These are phyloP conservation scores for Macrosoma leucophasiata DNA, from an alignment of 2,888 invertebrate genomes.

Conservation along the genomic window DNA sequence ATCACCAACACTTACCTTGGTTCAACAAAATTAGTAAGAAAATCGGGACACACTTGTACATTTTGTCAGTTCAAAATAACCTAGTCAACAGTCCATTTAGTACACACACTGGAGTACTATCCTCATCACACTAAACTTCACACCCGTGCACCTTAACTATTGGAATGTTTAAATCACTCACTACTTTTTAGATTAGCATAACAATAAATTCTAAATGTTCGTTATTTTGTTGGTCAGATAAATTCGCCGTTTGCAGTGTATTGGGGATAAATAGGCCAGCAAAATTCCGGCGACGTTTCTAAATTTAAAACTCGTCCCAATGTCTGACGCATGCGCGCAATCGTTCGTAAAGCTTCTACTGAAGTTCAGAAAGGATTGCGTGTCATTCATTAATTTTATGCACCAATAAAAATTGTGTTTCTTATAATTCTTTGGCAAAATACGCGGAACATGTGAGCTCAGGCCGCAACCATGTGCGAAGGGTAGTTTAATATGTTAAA, in stretches of 20 bases:
- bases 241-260: constrained; percentile 46
- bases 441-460: too few species aligned
- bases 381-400: too few species aligned
- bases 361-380: too few species aligned
- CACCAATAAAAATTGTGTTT: too few species aligned
- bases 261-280: constrained; percentile 62
- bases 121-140: constrained; percentile 32
- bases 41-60: constrained; percentile 39
- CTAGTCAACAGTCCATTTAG: constrained; percentile 18
- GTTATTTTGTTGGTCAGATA: too few species aligned
- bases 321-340: constrained; percentile 64
- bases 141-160: constrained; percentile 3
- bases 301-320: constrained; percentile 62
- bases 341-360: too few species aligned
- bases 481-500: too few species aligned
- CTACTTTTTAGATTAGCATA: constrained; percentile 29
- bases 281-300: constrained; percentile 57
- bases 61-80: constrained; percentile 27
- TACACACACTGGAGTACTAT: constrained; percentile 29
- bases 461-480: too few species aligned
- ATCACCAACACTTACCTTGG: constrained; percentile 55
- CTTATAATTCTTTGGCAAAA: too few species aligned
- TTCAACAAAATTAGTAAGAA: constrained; percentile 43
- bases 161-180: constrained; percentile 13
- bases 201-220: too few species aligned